Evolutionary conservation across 2,888 invertebrate species (phyloP), one percentile per base, ranked within the genome.

Genomic region (Dilophus febrilis): DNA sequence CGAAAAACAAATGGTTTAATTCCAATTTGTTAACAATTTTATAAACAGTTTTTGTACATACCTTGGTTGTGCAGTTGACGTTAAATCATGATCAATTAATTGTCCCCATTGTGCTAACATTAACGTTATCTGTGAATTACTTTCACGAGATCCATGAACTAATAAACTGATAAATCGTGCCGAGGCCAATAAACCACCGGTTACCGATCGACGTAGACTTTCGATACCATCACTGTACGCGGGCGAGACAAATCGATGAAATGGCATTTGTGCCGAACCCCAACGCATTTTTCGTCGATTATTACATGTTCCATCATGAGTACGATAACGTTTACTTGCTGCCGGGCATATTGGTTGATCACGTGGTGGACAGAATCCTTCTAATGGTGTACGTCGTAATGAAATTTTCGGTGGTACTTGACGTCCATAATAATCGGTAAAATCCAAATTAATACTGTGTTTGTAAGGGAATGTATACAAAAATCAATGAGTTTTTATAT

Each of bases 41-140:
- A 18, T 34, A 14, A n/a, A n/a, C 6, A 34, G n/a, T 16, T 18
- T 37, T 3, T 8, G 12, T 10, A 30, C 16, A 48, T 48, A 61
- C 59, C 78, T 66, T 2, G 80, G 75, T 50, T 82, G 82, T 0
- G 78, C 80, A 4, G 81, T 77, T 0, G 81, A 77, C 31, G 82
- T 85, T 46, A 91, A 64, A 55, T 91, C 90, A 52, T 91, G 90
- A 54, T 90, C 90, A 42, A 91, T 53, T 49, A 91, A 78, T 60
- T 91, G 90, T 0, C 90, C 90, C 84, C 88, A 88, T 55, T 90
- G 88, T 73, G 86, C 87, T 43, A 85, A 69, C 71, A 84, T 74
- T 47, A 82, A 74, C 0, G 84, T 84, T 8, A 85, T 68, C 0
- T 70, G 67, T 6, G 74, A 69, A 46, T 78, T 79, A 1, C 68